These are phyloP conservation scores for Stictocephala bisonia DNA, from an alignment of 2,888 invertebrate species.

Conservation along the genomic window DNA sequence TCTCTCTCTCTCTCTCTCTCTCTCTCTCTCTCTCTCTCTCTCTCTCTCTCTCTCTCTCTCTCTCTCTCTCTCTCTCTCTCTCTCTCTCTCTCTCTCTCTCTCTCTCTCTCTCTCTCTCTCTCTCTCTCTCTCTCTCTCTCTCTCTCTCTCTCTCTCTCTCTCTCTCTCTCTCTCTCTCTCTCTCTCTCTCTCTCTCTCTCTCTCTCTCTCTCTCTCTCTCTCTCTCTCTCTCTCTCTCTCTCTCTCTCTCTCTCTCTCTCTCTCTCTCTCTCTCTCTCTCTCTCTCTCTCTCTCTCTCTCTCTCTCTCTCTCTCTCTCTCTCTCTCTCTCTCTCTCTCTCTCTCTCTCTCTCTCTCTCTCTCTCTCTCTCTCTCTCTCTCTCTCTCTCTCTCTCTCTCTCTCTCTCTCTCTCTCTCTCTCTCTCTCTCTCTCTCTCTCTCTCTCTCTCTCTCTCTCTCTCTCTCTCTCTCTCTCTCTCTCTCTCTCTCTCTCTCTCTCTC, in stretches of 20 bases:
- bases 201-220: not conserved
- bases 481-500: not conserved
- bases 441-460: not conserved
- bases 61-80: constrained; percentile 5
- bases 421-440: constrained; percentile 12
- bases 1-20: constrained; percentile 24
- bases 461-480: not conserved
- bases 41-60: constrained; percentile 24
- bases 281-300: constrained; percentile 5
- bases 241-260: constrained; percentile 16
- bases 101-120: constrained; percentile 12
- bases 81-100: constrained; percentile 21
- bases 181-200: constrained; percentile 12
- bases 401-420: not conserved
- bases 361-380: constrained; percentile 24
- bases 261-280: constrained; percentile 24
- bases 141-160: constrained; percentile 9
- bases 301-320: constrained; percentile 24
- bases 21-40: constrained; percentile 21
- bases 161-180: constrained; percentile 24
- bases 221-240: constrained; percentile 12
- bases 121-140: not conserved
- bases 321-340: constrained; percentile 5
- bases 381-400: constrained; percentile 24
- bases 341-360: constrained; percentile 24